Conservation (phyloP, 1,140 invertebrate species). For the Drosophila navojoa region DNA sequence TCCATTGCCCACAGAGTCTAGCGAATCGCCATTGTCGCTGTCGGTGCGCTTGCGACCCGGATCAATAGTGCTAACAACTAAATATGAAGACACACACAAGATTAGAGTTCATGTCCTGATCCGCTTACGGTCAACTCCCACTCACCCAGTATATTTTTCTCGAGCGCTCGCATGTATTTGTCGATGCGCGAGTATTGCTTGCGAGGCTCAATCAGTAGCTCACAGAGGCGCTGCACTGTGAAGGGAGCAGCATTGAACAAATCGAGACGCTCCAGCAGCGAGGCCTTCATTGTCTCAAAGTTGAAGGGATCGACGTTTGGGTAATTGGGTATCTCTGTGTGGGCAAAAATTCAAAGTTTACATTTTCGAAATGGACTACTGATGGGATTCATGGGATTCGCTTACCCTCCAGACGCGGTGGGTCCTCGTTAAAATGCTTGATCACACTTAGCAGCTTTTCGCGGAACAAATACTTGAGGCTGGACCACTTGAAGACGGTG, state of each 20-base stretch:
- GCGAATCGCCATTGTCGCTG: slow-evolving; percentile 88
- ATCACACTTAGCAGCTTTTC: slow-evolving; percentile 94
- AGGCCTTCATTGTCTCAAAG: slow-evolving; percentile 94
- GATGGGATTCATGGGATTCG: neutral
- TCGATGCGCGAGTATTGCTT: slow-evolving; percentile 97
- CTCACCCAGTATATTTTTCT: slow-evolving; percentile 93
- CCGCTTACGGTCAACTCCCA: neutral
- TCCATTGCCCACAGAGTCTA: slow-evolving; percentile 86
- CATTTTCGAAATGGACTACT: neutral
- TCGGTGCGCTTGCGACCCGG: slow-evolving; percentile 88
- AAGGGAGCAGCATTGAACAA: slow-evolving; percentile 95
- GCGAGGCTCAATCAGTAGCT: slow-evolving; percentile 94
- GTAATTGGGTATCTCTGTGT: slow-evolving; percentile 88
- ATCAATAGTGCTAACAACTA: slow-evolving; percentile 96
- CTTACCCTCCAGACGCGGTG: slow-evolving; percentile 87
- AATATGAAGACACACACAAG: neutral
- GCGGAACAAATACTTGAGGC: slow-evolving; percentile 93
- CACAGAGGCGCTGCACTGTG: slow-evolving; percentile 97
- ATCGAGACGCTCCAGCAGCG: slow-evolving; percentile 93
- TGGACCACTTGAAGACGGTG: slow-evolving; percentile 95
- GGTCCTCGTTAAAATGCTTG: slow-evolving; percentile 92
- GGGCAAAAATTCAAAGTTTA: neutral
- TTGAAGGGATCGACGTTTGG: slow-evolving; percentile 96
- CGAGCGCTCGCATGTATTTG: slow-evolving; percentile 97
- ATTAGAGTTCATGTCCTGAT: neutral